phyloP scores from a whole-genome alignment of 2,888 invertebrate species.

The Acanthosoma haemorrhoidale region DNA sequence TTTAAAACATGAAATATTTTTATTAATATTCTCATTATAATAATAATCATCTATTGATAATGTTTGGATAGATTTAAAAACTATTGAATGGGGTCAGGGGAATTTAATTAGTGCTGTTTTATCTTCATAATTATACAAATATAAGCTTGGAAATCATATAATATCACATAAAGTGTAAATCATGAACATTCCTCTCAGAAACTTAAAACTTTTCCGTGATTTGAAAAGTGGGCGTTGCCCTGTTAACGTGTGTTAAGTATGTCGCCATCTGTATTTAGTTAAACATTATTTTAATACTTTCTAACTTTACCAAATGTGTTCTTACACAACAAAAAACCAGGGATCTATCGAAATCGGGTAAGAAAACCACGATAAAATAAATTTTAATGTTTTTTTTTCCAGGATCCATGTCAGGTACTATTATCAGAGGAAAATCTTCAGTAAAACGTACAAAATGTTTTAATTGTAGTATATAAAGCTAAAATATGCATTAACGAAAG shows the following conservation, averaged over 20 bases:
- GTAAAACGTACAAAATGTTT: not conserved
- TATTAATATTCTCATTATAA: not conserved
- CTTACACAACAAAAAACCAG: not conserved
- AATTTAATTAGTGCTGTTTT: no score
- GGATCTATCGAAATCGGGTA: not conserved
- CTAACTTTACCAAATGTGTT: not conserved
- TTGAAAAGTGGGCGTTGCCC: constrained; percentile 40
- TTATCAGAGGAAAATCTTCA: not conserved
- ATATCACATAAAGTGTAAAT: not conserved
- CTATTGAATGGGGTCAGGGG: no score
- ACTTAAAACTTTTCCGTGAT: not conserved
- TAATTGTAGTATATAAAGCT: no score
- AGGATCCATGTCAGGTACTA: not conserved
- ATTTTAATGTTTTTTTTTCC: not conserved
- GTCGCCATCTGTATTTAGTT: constrained; percentile 20
- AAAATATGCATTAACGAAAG: no score
- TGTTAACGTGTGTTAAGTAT: constrained; percentile 29
- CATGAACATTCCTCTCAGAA: not conserved
- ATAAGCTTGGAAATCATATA: not conserved
- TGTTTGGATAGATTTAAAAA: not conserved
- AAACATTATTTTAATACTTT: not conserved
- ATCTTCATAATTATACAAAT: not conserved
- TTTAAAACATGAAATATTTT: not conserved
- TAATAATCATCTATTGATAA: not conserved
- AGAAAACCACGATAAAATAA: not conserved